Percentiles rank a stretch among this genome's conserved stretches.
Evolutionary conservation across 2,113 vertebrate species (phyloP).

Genomic region (Xyliphius kryptos): DNA sequence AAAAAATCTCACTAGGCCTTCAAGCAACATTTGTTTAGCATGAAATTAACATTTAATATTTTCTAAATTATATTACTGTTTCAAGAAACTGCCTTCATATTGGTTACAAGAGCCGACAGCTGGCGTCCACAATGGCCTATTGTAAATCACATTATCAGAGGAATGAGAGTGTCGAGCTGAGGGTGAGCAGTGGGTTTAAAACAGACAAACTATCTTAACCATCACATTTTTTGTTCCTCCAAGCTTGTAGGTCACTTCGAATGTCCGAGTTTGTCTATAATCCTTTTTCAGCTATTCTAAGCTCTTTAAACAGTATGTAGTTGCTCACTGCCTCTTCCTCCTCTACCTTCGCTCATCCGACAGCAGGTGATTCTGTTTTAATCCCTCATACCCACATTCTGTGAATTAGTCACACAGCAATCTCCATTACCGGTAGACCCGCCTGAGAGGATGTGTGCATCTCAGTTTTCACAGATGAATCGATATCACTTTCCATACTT

Average conservation of each 20-base stretch:
- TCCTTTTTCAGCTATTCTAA: constrained; percentile 27
- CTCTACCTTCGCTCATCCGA: background rate
- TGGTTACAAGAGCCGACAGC: background rate
- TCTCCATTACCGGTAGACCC: constrained; percentile 40
- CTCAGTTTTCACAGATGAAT: constrained; percentile 36
- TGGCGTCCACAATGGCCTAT: background rate
- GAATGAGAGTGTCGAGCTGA: background rate
- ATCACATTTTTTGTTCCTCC: background rate
- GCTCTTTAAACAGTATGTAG: constrained; percentile 33
- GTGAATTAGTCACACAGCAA: constrained; percentile 34
- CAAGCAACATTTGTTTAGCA: background rate
- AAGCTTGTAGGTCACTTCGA: constrained; percentile 15
- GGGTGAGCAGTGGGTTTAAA: background rate
- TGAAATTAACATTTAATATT: background rate
- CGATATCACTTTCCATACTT: constrained; percentile 40
- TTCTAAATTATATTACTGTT: background rate
- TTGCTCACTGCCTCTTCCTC: constrained; percentile 9
- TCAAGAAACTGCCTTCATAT: background rate
- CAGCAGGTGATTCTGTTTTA: constrained; percentile 29
- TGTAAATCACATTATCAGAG: background rate
- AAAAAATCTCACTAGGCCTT: background rate
- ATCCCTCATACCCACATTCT: constrained; percentile 30
- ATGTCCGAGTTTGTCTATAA: constrained; percentile 13
- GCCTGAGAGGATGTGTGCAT: constrained; percentile 16
- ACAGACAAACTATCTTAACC: background rate